A percentile compares a stretch with the other conserved stretches of the same genome.
phyloP scores from a whole-genome alignment of 2,888 invertebrate genomes.

The Blastobasis adustella region DNA sequence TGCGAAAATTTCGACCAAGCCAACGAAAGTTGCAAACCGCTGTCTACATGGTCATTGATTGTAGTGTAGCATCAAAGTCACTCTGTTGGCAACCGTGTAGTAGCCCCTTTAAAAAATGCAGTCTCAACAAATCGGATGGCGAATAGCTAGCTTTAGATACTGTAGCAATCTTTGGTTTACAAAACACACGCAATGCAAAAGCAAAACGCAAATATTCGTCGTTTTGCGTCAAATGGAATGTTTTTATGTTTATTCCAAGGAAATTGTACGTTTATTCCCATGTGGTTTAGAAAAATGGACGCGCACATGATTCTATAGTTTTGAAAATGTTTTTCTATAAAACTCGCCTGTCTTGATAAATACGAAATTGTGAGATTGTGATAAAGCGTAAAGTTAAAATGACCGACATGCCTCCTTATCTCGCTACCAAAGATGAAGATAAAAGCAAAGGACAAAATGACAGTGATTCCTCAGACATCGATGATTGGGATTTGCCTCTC shows the following conservation, averaged over 20 bases:
- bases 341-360: conserved; percentile 29
- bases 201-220: not conserved
- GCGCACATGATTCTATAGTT: conserved; percentile 61
- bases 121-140: too few species aligned
- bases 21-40: too few species aligned
- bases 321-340: conserved; percentile 52
- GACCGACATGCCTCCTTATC: conserved; percentile 73
- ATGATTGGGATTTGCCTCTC: conserved; percentile 81
- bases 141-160: too few species aligned
- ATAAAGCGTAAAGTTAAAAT: conserved; percentile 55
- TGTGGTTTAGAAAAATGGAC: conserved; percentile 68
- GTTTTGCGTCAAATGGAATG: conserved; percentile 13
- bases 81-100: too few species aligned
- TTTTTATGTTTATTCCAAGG: conserved; percentile 9
- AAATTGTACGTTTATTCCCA: conserved; percentile 57
- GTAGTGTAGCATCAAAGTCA: too few species aligned
- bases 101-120: too few species aligned
- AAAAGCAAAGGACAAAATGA: conserved; percentile 56
- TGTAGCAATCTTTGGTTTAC: too few species aligned
- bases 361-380: conserved; percentile 20
- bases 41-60: too few species aligned
- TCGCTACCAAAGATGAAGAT: conserved; percentile 61
- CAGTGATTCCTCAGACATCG: conserved; percentile 59
- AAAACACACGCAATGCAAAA: not conserved
- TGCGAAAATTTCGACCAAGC: too few species aligned